These are phyloP conservation scores for Yponomeuta sedellus DNA, from an alignment of 2,888 invertebrate genomes.

Conservation along the genomic window DNA sequence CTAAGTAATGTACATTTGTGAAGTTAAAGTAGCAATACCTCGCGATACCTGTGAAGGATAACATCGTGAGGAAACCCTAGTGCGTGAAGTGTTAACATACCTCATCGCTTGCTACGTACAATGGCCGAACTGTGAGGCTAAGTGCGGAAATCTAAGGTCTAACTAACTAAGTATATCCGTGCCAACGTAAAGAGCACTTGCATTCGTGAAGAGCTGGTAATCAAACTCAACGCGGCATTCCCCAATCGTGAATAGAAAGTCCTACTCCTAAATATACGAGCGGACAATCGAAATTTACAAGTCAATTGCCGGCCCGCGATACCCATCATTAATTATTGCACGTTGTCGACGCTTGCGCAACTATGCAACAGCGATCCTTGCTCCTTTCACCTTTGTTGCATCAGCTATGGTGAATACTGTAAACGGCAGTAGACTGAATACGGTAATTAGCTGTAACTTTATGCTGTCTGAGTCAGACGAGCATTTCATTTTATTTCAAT, in stretches of 20 bases:
- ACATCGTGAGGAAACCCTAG: no score
- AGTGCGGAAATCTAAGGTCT: no score
- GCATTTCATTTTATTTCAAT: no score
- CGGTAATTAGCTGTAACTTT: no score
- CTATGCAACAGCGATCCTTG: constrained; percentile 5
- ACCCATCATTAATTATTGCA: constrained; percentile 13
- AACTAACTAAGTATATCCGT: no score
- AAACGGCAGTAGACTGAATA: background rate
- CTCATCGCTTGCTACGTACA: no score
- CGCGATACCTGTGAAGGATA: no score
- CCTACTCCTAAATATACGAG: background rate
- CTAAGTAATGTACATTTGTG: no score
- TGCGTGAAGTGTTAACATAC: no score
- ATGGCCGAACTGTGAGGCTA: no score
- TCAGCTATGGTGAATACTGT: constrained; percentile 9
- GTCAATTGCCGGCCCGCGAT: constrained; percentile 8
- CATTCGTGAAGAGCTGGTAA: background rate
- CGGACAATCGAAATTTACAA: constrained; percentile 13
- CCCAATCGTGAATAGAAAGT: constrained; percentile 12
- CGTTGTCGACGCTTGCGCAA: constrained; percentile 11
- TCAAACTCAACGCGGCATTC: constrained; percentile 8
- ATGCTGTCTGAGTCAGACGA: no score
- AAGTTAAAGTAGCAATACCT: no score
- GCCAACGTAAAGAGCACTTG: background rate
- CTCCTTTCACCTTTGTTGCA: constrained; percentile 18